phyloP scores from a whole-genome alignment of 2,888 invertebrate genomes.

The Sphaerophoria rueppellii region DNA sequence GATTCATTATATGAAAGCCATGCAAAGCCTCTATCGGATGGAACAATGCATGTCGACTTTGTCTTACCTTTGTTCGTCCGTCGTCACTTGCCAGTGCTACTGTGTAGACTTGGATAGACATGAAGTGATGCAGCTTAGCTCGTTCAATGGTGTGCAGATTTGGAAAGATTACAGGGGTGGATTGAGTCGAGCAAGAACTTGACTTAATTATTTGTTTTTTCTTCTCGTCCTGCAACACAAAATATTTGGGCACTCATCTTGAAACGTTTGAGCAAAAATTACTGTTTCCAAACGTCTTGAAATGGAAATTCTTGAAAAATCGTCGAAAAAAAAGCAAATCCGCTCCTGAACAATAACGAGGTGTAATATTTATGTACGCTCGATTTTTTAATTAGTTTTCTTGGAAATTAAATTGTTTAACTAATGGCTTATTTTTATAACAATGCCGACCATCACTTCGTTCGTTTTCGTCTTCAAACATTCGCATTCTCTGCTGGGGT shows the following conservation, averaged over 20 bases:
- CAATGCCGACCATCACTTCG: slow-evolving; percentile 16
- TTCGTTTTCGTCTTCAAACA: too few relatives aligned
- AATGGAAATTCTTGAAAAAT: too few relatives aligned
- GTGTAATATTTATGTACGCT: slow-evolving; percentile 56
- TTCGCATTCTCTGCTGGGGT: not conserved
- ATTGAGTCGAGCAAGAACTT: not conserved
- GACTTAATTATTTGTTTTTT: too few relatives aligned
- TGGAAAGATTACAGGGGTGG: not conserved
- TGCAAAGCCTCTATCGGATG: slow-evolving; percentile 38
- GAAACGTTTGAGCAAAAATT: too few relatives aligned
- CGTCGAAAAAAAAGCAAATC: not conserved
- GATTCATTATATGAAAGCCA: slow-evolving; percentile 71
- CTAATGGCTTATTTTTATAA: slow-evolving; percentile 52
- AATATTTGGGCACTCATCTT: too few relatives aligned
- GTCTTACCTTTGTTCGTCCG: slow-evolving; percentile 37
- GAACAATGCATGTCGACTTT: slow-evolving; percentile 28
- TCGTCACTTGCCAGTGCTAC: slow-evolving; percentile 37
- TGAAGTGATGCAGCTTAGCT: too few relatives aligned
- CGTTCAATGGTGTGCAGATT: too few relatives aligned
- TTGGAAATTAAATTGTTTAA: slow-evolving; percentile 80
- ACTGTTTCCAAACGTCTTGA: too few relatives aligned
- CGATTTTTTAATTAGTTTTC: slow-evolving; percentile 80
- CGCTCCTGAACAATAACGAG: not conserved
- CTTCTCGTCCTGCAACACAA: too few relatives aligned
- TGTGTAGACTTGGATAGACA: slow-evolving; percentile 9